Percentiles rank a stretch among this genome's conserved stretches.
Evolutionary conservation across 2,888 invertebrate species (phyloP).

Genomic region (Idaea straminata): DNA sequence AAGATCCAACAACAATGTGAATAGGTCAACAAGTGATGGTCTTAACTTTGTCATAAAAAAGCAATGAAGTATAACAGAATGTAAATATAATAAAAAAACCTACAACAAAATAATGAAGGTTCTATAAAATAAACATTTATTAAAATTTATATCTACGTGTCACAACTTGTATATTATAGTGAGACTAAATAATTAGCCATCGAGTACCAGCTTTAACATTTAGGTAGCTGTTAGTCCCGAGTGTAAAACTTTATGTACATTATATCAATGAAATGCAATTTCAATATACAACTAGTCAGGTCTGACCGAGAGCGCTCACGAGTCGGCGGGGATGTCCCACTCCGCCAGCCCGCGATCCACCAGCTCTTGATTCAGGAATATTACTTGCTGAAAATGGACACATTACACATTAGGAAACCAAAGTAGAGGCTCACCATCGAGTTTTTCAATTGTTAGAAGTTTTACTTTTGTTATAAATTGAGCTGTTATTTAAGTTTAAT

Average conservation of each 20-base stretch:
- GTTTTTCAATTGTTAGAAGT: too few species aligned
- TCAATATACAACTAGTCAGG: conserved; percentile 57
- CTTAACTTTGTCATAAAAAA: conserved; percentile 22
- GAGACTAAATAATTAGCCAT: conserved; percentile 39
- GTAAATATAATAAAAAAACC: conserved; percentile 22
- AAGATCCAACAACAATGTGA: conserved; percentile 35
- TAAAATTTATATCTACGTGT: conserved; percentile 56
- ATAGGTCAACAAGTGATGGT: conserved; percentile 27
- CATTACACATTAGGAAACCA: not conserved
- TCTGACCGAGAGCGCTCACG: conserved; percentile 53
- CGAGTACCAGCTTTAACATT: conserved; percentile 21
- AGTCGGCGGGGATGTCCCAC: conserved; percentile 81
- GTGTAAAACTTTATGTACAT: conserved; percentile 45
- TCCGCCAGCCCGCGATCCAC: conserved; percentile 91
- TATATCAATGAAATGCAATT: conserved; percentile 57
- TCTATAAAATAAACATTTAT: conserved; percentile 50
- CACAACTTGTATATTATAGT: conserved; percentile 49
- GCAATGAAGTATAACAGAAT: conserved; percentile 24
- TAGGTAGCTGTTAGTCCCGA: conserved; percentile 29
- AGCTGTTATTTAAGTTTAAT: too few species aligned
- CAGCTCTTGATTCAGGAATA: conserved; percentile 92
- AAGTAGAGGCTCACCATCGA: too few species aligned
- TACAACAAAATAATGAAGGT: conserved; percentile 35
- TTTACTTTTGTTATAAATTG: too few species aligned
- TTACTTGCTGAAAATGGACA: conserved; percentile 82